Percentiles rank a stretch among this genome's conserved stretches.
Conservation (phyloP, 2,113 vertebrate genomes). For the Rhea pennata region DNA sequence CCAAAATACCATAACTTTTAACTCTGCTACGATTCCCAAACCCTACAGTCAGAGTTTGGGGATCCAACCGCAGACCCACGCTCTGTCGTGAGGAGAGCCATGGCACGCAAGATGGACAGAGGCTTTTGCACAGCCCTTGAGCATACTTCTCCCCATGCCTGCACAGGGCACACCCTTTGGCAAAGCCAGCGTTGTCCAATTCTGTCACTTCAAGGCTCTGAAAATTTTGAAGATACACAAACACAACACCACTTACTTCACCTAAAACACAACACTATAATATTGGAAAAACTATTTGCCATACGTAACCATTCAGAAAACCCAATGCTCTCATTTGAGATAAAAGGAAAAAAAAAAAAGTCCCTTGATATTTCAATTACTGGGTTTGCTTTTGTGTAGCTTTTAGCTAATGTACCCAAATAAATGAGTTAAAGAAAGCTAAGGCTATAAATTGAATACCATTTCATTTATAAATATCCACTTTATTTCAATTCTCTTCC, state of each 20-base stretch:
- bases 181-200: neutral
- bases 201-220: neutral
- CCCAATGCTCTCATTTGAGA: neutral
- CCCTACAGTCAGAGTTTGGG: neutral
- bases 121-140: neutral
- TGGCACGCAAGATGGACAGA: neutral
- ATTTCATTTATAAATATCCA: conserved; percentile 51
- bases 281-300: conserved; percentile 1
- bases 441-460: conserved; percentile 57
- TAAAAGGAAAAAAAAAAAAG: neutral
- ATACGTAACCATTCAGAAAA: conserved; percentile 32
- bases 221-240: conserved; percentile 36
- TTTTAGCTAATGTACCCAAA: conserved; percentile 33
- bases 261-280: conserved; percentile 12
- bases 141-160: neutral
- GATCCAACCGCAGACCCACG: neutral
- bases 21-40: neutral
- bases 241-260: conserved; percentile 11
- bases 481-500: conserved; percentile 17
- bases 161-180: neutral
- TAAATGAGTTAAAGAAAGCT: conserved; percentile 54
- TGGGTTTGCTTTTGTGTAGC: neutral
- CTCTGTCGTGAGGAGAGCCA: neutral
- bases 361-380: neutral
- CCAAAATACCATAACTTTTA: neutral